Evolutionary conservation across 2,113 vertebrate genomes (phyloP).

Genomic region (Triplophysa tibetana): DNA sequence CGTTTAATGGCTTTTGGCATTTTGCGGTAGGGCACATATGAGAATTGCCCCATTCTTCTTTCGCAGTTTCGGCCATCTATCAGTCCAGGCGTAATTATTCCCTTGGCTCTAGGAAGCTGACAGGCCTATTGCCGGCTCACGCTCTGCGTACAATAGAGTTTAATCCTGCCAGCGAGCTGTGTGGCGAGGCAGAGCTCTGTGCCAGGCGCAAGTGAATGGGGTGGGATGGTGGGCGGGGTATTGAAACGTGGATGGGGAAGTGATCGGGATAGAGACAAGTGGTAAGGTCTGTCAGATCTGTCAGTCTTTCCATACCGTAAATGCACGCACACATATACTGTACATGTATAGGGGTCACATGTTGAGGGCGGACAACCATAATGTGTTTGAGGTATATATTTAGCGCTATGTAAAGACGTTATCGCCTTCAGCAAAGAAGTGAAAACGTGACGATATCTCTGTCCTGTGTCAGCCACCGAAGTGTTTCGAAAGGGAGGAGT

Average conservation of each 20-base stretch:
- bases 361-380: too few relatives aligned
- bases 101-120: slow-evolving; percentile 60
- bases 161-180: slow-evolving; percentile 45
- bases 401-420: too few relatives aligned
- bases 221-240: background rate
- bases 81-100: slow-evolving; percentile 58
- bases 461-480: too few relatives aligned
- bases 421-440: too few relatives aligned
- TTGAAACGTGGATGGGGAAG: background rate
- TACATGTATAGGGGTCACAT: too few relatives aligned
- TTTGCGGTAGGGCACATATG: slow-evolving; percentile 58
- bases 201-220: slow-evolving; percentile 4
- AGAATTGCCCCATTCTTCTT: slow-evolving; percentile 61
- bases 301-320: too few relatives aligned
- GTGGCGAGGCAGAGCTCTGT: slow-evolving; percentile 24
- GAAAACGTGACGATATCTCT: too few relatives aligned
- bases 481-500: too few relatives aligned
- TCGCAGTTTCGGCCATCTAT: slow-evolving; percentile 55
- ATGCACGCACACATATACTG: too few relatives aligned
- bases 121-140: slow-evolving; percentile 46
- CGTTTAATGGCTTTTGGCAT: slow-evolving; percentile 52
- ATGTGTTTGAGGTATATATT: too few relatives aligned
- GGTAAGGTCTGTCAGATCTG: background rate
- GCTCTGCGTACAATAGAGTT: slow-evolving; percentile 44
- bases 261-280: background rate